phyloP scores from a whole-genome alignment of 2,797 vertebrate species.

The Heliangelus exortis region DNA sequence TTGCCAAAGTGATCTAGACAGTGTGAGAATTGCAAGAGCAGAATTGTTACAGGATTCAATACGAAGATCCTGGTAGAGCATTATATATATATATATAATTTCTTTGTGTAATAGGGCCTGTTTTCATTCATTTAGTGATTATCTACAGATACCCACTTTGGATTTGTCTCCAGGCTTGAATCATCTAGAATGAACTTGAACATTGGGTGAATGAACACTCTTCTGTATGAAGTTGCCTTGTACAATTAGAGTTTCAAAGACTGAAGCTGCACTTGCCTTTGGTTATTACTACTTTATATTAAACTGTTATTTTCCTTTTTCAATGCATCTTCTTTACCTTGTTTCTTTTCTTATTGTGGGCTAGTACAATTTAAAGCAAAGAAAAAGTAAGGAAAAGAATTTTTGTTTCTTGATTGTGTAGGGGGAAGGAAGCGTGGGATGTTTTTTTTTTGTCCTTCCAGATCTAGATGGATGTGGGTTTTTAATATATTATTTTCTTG shows the following conservation, averaged over 20 bases:
- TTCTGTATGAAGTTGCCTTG: background rate
- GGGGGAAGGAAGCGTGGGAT: background rate
- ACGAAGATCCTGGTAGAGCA: background rate
- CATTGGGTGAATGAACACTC: background rate
- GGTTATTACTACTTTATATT: background rate
- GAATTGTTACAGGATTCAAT: background rate
- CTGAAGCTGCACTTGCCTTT: background rate
- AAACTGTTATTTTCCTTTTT: background rate
- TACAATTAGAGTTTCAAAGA: background rate
- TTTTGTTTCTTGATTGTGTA: background rate
- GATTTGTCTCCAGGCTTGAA: background rate
- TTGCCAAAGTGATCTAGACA: background rate
- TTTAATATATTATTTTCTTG: background rate
- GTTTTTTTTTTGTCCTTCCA: background rate
- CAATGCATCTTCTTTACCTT: background rate
- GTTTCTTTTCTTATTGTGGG: background rate
- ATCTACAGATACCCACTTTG: background rate
- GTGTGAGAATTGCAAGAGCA: background rate
- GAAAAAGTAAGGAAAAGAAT: background rate
- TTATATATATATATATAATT: background rate
- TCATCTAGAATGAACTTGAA: background rate
- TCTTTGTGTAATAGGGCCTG: background rate
- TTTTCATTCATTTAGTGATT: background rate
- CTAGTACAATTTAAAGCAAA: background rate
- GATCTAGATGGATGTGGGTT: background rate